A percentile compares a stretch with the other conserved stretches of the same genome.
phyloP scores from a whole-genome alignment of 92 coral and sea anemone species.

The Heliopora coerulea region DNA sequence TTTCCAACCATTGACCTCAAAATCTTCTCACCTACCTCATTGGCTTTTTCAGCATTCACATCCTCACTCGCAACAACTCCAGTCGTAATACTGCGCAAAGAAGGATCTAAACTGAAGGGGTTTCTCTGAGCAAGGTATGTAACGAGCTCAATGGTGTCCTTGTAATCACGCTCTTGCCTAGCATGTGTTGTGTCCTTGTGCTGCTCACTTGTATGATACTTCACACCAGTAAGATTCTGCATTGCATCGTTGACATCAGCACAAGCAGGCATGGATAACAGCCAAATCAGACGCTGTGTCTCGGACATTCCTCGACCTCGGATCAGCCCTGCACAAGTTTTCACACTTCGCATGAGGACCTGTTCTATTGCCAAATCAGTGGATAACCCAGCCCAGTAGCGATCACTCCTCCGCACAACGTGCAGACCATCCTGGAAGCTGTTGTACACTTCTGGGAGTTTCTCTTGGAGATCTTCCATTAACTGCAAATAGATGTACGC shows the following conservation, averaged over 20 bases:
- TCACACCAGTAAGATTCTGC: slow-evolving; percentile 40
- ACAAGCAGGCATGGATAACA: slow-evolving; percentile 33
- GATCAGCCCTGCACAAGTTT: slow-evolving; percentile 53
- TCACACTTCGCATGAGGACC: slow-evolving; percentile 51
- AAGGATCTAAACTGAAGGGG: slow-evolving; percentile 40
- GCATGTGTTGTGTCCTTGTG: slow-evolving; percentile 30
- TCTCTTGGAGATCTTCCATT: slow-evolving; percentile 29
- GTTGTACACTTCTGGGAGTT: slow-evolving; percentile 11
- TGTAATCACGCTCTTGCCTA: slow-evolving; percentile 41
- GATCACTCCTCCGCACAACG: slow-evolving; percentile 53
- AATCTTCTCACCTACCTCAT: no score
- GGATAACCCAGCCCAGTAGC: slow-evolving; percentile 60
- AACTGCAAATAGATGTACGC: slow-evolving; percentile 34
- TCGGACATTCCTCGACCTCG: slow-evolving; percentile 56
- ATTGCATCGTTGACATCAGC: slow-evolving; percentile 33
- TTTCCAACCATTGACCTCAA: no score
- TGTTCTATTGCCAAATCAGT: slow-evolving; percentile 62
- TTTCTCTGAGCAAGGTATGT: slow-evolving; percentile 38
- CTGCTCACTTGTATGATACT: slow-evolving; percentile 46
- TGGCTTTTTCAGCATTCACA: no score
- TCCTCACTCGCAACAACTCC: no score
- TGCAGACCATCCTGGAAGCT: slow-evolving; percentile 41
- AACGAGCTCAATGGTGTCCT: slow-evolving; percentile 30
- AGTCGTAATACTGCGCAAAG: slow-evolving; percentile 45
- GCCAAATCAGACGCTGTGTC: slow-evolving; percentile 42